Conservation (phyloP, 2,113 vertebrate species). For the Alces alces region DNA sequence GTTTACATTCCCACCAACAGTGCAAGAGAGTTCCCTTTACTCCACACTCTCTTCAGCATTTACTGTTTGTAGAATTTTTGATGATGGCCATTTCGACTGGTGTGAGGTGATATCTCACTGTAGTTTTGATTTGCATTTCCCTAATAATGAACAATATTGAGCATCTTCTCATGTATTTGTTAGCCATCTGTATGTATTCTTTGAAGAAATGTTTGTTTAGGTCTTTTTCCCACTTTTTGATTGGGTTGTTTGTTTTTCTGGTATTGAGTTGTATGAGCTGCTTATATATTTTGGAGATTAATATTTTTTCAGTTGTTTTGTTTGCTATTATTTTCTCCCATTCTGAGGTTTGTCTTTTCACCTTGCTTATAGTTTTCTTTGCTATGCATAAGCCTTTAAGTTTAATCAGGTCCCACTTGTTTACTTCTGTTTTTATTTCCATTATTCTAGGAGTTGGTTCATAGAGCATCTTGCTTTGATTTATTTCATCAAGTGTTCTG, state of each 20-base stretch:
- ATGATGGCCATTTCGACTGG: not conserved
- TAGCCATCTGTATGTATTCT: not conserved
- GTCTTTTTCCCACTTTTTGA: not conserved
- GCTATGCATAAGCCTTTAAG: not conserved
- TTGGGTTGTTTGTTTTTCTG: not conserved
- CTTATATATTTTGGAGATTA: not conserved
- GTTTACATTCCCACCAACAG: not conserved
- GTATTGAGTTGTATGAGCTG: not conserved
- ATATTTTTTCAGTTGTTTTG: not conserved
- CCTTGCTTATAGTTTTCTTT: not conserved
- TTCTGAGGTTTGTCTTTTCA: not conserved
- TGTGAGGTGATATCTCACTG: not conserved
- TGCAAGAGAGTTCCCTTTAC: not conserved
- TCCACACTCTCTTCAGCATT: not conserved
- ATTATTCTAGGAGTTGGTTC: not conserved
- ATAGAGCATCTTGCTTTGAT: not conserved
- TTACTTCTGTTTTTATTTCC: not conserved
- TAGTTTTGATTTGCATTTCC: not conserved
- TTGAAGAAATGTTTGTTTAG: not conserved
- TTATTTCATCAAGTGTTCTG: not conserved
- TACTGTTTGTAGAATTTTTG: not conserved
- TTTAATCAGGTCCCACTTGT: not conserved
- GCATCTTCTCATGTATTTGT: not conserved
- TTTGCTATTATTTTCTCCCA: not conserved
- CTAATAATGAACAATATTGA: not conserved